Evolutionary conservation across 2,113 vertebrate genomes (phyloP).

Genomic region (Phodopus roborovskii): DNA sequence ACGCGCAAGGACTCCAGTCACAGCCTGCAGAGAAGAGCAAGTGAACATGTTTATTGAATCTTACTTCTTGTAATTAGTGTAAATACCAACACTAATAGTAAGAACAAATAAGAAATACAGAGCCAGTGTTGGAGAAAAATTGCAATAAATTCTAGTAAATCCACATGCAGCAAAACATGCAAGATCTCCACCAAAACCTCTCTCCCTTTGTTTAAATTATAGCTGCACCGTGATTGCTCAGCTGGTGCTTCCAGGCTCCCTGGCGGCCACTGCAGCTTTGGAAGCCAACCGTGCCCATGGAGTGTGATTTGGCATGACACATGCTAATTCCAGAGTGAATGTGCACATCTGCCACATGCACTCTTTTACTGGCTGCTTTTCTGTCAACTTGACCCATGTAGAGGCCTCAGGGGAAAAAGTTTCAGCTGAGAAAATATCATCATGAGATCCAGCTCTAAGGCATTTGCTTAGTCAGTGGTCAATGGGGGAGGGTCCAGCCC

Average conservation of each 20-base stretch:
- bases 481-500: background rate
- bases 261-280: background rate
- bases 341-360: background rate
- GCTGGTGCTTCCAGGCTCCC: background rate
- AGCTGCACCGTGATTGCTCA: background rate
- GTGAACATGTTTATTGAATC: background rate
- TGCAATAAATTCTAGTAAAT: slow-evolving; percentile 1
- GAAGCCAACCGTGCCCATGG: background rate
- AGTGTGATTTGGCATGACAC: background rate
- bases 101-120: background rate
- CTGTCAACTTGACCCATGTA: background rate
- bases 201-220: background rate
- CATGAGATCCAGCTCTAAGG: background rate
- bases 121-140: background rate
- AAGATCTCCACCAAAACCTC: background rate
- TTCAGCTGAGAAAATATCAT: background rate
- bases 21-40: background rate
- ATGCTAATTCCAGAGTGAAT: background rate
- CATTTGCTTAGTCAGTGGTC: background rate
- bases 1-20: background rate
- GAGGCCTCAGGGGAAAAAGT: background rate
- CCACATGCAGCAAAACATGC: background rate
- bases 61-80: background rate
- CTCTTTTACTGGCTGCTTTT: background rate
- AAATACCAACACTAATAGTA: slow-evolving; percentile 18